These are phyloP conservation scores for Melitaea athalia DNA, from an alignment of 2,888 invertebrate species.

Conservation along the genomic window DNA sequence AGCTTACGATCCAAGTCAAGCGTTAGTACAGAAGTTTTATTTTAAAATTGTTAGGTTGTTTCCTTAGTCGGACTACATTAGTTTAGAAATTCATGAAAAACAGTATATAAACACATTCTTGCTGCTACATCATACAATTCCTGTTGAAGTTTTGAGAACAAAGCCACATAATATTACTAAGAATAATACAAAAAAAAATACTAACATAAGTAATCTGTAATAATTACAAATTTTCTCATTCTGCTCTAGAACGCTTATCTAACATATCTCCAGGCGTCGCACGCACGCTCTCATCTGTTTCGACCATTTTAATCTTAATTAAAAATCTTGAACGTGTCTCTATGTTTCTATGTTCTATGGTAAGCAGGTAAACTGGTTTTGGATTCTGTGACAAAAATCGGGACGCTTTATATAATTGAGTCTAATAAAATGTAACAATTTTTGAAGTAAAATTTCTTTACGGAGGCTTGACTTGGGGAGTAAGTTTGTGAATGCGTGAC, in stretches of 20 bases:
- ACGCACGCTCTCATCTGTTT: conserved; percentile 40
- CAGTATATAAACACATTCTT: too few species aligned
- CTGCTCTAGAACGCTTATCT: conserved; percentile 26
- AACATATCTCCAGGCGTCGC: conserved; percentile 21
- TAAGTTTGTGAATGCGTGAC: too few species aligned
- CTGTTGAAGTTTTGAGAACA: too few species aligned
- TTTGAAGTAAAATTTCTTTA: too few species aligned
- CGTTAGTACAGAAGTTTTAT: too few species aligned
- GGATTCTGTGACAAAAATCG: background rate
- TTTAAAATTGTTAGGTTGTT: too few species aligned
- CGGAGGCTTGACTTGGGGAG: too few species aligned
- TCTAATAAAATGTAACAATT: background rate
- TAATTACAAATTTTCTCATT: conserved; percentile 43
- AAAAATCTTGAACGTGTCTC: conserved; percentile 60
- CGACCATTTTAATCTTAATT: conserved; percentile 66
- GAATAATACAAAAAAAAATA: background rate
- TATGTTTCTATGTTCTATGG: conserved; percentile 52
- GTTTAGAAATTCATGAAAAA: too few species aligned
- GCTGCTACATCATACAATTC: too few species aligned
- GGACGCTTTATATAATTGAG: background rate
- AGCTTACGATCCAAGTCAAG: too few species aligned
- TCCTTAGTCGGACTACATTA: too few species aligned
- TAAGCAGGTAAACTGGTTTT: conserved; percentile 7
- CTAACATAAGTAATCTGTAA: conserved; percentile 26
- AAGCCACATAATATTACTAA: background rate